Conservation (phyloP, 1,140 invertebrate genomes). For the Drosophila navojoa region DNA sequence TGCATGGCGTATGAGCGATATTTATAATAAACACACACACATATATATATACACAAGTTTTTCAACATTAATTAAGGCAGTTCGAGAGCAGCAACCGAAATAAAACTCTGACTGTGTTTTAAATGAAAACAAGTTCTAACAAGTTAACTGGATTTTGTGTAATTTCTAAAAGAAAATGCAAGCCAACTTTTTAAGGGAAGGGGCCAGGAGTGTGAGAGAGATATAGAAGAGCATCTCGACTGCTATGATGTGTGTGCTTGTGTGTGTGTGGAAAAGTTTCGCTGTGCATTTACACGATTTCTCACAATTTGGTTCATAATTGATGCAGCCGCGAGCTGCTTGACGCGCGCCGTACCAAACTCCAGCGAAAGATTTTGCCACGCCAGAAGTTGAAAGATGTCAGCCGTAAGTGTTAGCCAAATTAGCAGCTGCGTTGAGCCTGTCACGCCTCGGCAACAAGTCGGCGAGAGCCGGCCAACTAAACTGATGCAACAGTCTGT, state of each 20-base stretch:
- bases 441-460: conserved; percentile 55
- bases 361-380: conserved; percentile 32
- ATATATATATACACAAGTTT: conserved; percentile 37
- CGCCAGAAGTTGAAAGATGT: conserved; percentile 61
- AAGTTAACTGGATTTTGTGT: conserved; percentile 61
- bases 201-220: not conserved
- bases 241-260: too few relatives aligned
- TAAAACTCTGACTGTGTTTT: conserved; percentile 36
- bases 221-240: not conserved
- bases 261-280: conserved; percentile 55
- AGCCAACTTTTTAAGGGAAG: conserved; percentile 3
- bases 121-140: conserved; percentile 57
- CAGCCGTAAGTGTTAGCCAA: conserved; percentile 66
- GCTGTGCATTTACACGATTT: conserved; percentile 63
- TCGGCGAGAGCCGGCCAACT: not conserved
- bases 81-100: conserved; percentile 31
- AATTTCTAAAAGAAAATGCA: conserved; percentile 64
- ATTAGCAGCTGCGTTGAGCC: conserved; percentile 62
- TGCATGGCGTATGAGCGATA: conserved; percentile 62
- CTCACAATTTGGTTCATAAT: conserved; percentile 58
- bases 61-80: conserved; percentile 73
- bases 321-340: conserved; percentile 55
- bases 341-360: conserved; percentile 12
- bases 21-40: conserved; percentile 14
- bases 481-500: conserved; percentile 3